Conservation (phyloP, 2,797 vertebrate genomes). For the Rhyacichthys aspro region DNA sequence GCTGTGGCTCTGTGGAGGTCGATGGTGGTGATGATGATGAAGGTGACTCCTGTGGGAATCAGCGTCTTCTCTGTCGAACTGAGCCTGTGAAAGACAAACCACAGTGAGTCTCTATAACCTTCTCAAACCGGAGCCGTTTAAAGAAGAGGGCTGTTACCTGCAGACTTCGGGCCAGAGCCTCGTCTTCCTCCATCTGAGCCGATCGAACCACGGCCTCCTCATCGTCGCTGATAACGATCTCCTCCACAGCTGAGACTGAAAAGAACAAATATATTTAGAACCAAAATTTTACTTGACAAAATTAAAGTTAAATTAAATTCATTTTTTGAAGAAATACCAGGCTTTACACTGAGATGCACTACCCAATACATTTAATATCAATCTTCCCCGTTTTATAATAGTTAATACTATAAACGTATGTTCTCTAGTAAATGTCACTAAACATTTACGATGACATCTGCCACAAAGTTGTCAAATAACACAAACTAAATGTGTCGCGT, state of each 20-base stretch:
- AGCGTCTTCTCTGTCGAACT: constrained; percentile 77
- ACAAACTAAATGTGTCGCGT: too few species aligned
- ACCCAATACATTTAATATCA: too few species aligned
- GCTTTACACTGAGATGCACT: too few species aligned
- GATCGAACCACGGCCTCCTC: constrained; percentile 70
- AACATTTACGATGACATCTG: too few species aligned
- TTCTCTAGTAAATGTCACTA: too few species aligned
- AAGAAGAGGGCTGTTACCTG: constrained; percentile 62
- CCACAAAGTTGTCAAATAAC: too few species aligned
- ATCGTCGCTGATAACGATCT: constrained; percentile 76
- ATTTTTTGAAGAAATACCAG: too few species aligned
- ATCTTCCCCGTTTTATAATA: too few species aligned
- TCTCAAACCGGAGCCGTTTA: background rate
- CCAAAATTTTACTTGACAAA: too few species aligned
- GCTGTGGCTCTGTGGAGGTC: background rate
- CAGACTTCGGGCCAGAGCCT: constrained; percentile 74
- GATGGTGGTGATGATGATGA: constrained; percentile 18
- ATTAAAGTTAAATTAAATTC: too few species aligned
- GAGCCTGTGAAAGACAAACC: constrained; percentile 58
- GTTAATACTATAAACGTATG: too few species aligned
- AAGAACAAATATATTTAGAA: background rate
- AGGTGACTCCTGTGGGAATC: constrained; percentile 18
- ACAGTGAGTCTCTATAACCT: background rate
- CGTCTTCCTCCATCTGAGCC: constrained; percentile 78
- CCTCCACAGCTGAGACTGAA: constrained; percentile 35